A percentile compares a stretch with the other conserved stretches of the same genome.
phyloP scores from a whole-genome alignment of 2,113 vertebrate genomes.

The Rhabdornis inornatus region DNA sequence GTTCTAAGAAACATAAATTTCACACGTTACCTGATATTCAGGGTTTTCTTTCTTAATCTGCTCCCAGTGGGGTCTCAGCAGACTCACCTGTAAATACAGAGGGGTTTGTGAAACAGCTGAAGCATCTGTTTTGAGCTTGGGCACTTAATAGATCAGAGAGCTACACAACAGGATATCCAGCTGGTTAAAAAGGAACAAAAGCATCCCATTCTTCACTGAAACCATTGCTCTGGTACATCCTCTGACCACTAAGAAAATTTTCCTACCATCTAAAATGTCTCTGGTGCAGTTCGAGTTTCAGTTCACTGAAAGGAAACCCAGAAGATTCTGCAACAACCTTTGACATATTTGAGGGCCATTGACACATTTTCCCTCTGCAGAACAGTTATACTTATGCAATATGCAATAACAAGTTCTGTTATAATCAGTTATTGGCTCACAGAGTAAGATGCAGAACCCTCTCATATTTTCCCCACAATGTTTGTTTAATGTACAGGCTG shows the following conservation, averaged over 20 bases:
- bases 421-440: neutral
- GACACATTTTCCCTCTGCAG: neutral
- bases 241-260: neutral
- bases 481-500: neutral
- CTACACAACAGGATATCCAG: neutral
- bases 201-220: neutral
- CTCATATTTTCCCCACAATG: neutral
- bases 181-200: neutral
- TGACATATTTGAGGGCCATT: neutral
- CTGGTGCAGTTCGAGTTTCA: neutral
- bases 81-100: neutral
- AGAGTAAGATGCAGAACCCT: neutral
- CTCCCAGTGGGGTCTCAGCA: neutral
- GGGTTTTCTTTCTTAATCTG: neutral
- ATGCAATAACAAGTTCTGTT: neutral
- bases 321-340: neutral
- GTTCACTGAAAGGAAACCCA: neutral
- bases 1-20: neutral
- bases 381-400: neutral
- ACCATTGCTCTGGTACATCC: neutral
- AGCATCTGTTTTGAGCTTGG: neutral
- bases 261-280: neutral
- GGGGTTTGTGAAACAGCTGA: neutral
- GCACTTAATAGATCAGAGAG: neutral
- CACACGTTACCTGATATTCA: neutral